These are phyloP conservation scores for Probosciger aterrimus DNA, from an alignment of 2,113 vertebrate genomes.

Conservation along the genomic window DNA sequence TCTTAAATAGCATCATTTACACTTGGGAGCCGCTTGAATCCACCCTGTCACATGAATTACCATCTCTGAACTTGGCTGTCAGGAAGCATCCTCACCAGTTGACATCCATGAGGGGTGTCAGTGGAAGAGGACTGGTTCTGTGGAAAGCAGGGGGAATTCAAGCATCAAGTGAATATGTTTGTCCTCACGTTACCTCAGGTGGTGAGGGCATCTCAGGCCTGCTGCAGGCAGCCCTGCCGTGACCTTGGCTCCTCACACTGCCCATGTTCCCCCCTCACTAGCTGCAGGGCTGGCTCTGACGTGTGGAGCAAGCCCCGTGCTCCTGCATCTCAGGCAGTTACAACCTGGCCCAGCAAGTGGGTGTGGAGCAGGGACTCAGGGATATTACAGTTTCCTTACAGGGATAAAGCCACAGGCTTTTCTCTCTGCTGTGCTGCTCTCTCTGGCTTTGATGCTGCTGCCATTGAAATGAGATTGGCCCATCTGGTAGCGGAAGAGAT, in stretches of 20 bases:
- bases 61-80: background rate
- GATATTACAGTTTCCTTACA: background rate
- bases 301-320: background rate
- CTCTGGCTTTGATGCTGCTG: background rate
- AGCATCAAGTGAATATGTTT: background rate
- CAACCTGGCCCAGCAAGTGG: background rate
- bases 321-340: background rate
- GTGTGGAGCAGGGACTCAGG: background rate
- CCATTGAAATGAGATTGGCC: background rate
- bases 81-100: background rate
- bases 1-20: slow-evolving; percentile 32
- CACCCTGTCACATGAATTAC: slow-evolving; percentile 37
- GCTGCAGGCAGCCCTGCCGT: background rate
- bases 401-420: background rate
- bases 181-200: background rate
- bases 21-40: slow-evolving; percentile 19
- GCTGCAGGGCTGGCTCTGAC: background rate
- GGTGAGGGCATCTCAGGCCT: background rate
- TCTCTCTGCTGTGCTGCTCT: background rate
- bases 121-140: background rate
- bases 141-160: slow-evolving; percentile 24
- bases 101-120: background rate
- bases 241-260: background rate
- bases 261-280: background rate
- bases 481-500: background rate